phyloP scores from a whole-genome alignment of 1,140 invertebrate species.

The Drosophila trapezifrons region DNA sequence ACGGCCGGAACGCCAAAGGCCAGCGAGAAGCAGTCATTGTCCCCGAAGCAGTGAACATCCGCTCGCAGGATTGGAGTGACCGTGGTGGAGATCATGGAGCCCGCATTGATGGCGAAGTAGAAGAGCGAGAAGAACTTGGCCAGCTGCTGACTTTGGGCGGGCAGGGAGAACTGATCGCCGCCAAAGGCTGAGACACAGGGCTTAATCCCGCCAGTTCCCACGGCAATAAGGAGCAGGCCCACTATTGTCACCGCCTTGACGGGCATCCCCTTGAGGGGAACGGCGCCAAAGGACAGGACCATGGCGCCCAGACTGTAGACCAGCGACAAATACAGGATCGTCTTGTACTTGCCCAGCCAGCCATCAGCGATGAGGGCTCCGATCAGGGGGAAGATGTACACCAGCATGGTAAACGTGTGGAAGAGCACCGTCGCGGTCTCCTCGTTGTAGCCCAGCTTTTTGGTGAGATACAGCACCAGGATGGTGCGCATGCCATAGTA shows the following conservation, averaged over 20 bases:
- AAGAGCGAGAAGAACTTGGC: constrained; percentile 96
- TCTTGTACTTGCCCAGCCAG: constrained; percentile 92
- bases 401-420: constrained; percentile 91
- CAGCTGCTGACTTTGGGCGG: constrained; percentile 90
- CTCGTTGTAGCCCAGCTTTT: constrained; percentile 87
- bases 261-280: constrained; percentile 86
- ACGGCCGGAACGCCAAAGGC: constrained; percentile 96
- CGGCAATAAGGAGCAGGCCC: constrained; percentile 91
- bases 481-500: constrained; percentile 98
- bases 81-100: constrained; percentile 95
- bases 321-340: constrained; percentile 94
- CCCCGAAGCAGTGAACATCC: constrained; percentile 92
- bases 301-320: constrained; percentile 95
- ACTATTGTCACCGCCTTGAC: constrained; percentile 90
- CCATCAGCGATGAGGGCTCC: constrained; percentile 95
- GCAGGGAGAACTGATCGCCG: constrained; percentile 93
- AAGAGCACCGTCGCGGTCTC: constrained; percentile 91
- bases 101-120: constrained; percentile 97
- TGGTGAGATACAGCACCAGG: constrained; percentile 90
- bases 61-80: constrained; percentile 94
- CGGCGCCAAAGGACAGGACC: constrained; percentile 89
- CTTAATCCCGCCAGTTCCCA: constrained; percentile 98
- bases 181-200: constrained; percentile 99
- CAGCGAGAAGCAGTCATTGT: constrained; percentile 93
- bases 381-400: constrained; percentile 91